Evolutionary conservation across 1,140 invertebrate species (phyloP).

Genomic region (Lepidostoma basale): DNA sequence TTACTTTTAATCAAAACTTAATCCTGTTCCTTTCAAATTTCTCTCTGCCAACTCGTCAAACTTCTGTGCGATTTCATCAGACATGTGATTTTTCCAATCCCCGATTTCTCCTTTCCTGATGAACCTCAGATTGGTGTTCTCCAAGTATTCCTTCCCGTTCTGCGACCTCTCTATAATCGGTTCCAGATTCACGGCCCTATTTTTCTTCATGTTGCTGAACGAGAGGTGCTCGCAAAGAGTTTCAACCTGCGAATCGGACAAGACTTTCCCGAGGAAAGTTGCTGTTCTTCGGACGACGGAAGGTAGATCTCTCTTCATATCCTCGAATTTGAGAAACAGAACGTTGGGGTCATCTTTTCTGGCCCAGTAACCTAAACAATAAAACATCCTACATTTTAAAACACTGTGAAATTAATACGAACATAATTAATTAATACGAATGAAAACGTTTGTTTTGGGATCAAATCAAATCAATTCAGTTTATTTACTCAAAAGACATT

Average conservation of each 20-base stretch:
- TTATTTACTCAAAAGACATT: too few relatives aligned
- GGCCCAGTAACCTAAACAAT: slow-evolving; percentile 67
- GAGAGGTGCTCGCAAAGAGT: slow-evolving; percentile 76
- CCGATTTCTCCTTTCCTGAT: slow-evolving; percentile 83
- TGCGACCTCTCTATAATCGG: slow-evolving; percentile 61
- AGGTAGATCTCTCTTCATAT: slow-evolving; percentile 77
- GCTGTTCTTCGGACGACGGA: slow-evolving; percentile 71
- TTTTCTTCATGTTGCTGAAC: slow-evolving; percentile 82
- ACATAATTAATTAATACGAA: too few relatives aligned
- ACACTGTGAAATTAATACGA: too few relatives aligned
- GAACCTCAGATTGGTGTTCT: slow-evolving; percentile 67
- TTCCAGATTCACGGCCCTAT: slow-evolving; percentile 77
- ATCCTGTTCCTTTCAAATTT: slow-evolving; percentile 67
- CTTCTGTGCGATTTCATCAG: slow-evolving; percentile 66
- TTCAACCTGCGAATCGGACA: slow-evolving; percentile 69
- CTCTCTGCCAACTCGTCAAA: slow-evolving; percentile 79
- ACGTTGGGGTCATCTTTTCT: slow-evolving; percentile 75
- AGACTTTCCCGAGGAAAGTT: slow-evolving; percentile 71
- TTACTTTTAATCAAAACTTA: slow-evolving; percentile 39
- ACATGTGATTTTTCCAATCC: slow-evolving; percentile 85
- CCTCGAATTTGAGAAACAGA: slow-evolving; percentile 84
- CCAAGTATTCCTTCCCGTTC: slow-evolving; percentile 58
- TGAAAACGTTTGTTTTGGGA: too few relatives aligned
- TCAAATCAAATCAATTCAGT: too few relatives aligned
- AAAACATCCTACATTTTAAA: too few relatives aligned